A percentile compares a stretch with the other conserved stretches of the same genome.
Conservation (phyloP, 2,113 vertebrate genomes). For the human region DNA sequence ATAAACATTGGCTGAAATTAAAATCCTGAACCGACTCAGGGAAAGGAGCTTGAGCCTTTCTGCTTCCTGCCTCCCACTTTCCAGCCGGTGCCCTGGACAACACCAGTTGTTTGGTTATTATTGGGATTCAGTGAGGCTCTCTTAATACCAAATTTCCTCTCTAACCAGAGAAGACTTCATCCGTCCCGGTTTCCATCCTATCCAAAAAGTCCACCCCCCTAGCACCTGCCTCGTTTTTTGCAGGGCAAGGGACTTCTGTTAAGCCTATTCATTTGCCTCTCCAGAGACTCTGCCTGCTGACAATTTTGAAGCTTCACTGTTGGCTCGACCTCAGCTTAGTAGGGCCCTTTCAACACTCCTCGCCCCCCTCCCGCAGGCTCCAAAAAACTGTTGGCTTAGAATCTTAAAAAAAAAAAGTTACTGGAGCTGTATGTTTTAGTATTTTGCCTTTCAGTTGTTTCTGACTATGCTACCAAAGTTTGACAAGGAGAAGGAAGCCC, state of each 20-base stretch:
- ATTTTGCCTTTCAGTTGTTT: background rate
- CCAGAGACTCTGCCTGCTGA: background rate
- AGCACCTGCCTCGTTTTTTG: background rate
- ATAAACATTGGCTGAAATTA: background rate
- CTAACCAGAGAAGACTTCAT: background rate
- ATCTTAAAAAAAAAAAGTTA: background rate
- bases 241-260: background rate
- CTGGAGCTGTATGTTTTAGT: background rate
- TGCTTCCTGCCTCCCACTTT: conserved; percentile 70
- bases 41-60: conserved; percentile 1
- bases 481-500: background rate
- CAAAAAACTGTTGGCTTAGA: background rate
- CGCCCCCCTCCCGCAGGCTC: accelerated
- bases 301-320: background rate
- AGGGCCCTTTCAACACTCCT: background rate
- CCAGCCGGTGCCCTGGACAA: background rate
- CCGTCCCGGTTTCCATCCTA: background rate
- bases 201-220: background rate
- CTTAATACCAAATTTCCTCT: conserved; percentile 45
- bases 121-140: conserved; percentile 3
- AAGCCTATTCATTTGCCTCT: background rate
- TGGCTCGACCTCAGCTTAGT: background rate
- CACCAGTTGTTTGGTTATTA: conserved; percentile 48
- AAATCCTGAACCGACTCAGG: background rate
- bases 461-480: background rate